These are phyloP conservation scores for Perca schrenkii DNA, from an alignment of 2,113 vertebrate species.

Conservation along the genomic window DNA sequence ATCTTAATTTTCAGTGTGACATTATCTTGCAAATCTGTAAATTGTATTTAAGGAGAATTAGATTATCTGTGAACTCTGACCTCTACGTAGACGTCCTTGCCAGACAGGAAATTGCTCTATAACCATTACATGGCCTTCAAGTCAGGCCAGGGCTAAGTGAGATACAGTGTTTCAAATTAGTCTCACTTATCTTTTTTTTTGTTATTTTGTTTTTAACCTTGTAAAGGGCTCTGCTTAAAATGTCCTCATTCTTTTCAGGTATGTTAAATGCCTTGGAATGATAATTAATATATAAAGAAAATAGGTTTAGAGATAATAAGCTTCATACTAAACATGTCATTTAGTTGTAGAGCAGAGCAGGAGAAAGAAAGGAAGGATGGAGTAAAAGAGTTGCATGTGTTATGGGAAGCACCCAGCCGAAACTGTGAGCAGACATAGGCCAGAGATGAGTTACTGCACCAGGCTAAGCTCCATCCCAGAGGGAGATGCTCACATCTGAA, in stretches of 20 bases:
- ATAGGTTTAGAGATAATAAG: not conserved
- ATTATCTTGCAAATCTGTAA: constrained; percentile 66
- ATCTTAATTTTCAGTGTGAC: constrained; percentile 46
- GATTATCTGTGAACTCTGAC: constrained; percentile 66
- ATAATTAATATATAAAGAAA: not conserved
- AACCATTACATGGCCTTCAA: constrained; percentile 57
- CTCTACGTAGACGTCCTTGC: constrained; percentile 19
- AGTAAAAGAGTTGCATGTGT: not conserved
- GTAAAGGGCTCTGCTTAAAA: constrained; percentile 17
- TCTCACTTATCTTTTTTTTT: constrained; percentile 10
- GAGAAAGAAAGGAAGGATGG: not conserved
- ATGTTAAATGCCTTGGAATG: constrained; percentile 5
- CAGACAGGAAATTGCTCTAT: constrained; percentile 63
- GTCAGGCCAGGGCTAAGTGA: constrained; percentile 50
- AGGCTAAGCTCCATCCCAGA: constrained; percentile 30
- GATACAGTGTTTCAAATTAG: constrained; percentile 69
- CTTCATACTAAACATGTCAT: constrained; percentile 20
- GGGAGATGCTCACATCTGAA: constrained; percentile 61
- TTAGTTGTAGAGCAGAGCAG: not conserved
- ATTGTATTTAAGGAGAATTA: constrained; percentile 62
- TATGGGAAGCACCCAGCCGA: constrained; percentile 23
- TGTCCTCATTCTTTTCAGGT: not conserved
- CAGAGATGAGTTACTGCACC: constrained; percentile 53
- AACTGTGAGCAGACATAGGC: constrained; percentile 38
- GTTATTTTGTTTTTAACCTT: not conserved